Evolutionary conservation across 2,113 vertebrate genomes (phyloP), one percentile per base, ranked within the genome.

Genomic region (Tricholaema leucomelas): DNA sequence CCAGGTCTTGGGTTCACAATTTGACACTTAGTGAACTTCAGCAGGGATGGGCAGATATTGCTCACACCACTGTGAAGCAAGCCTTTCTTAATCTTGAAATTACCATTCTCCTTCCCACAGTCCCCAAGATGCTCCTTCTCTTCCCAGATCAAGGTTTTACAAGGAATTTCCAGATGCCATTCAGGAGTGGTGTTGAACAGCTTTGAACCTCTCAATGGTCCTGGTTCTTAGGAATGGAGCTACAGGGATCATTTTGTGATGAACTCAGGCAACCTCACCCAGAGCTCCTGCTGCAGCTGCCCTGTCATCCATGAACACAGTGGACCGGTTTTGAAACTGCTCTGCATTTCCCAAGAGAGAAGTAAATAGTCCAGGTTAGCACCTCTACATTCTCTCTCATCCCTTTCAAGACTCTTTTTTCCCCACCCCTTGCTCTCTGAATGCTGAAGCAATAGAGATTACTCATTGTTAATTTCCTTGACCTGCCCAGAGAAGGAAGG

Each of bases 401-500:
- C n/a, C 30, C 30, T 85, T 91, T 88, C 52, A 74, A 85, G n/a
- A n/a, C n/a, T n/a, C n/a, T 20, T 19, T 23, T 10, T 38, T 76
- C 71, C 48, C 66, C 46, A 7, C 14, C 28, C 31, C 74, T 85
- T 64, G 70, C 54, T 79, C 28, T 91, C 66, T 10, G 2, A 92
- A 82, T 44, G 40, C 74, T 7, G 1, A 94, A 81, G 63, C 12
- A 75, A 87, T 82, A 10, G 5, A 66, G 9, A 78, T 61, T 90
- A 80, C 71, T 89, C 78, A 90, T 71, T 25, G 5, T 87, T 85
- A 74, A 79, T 93, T 93, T 91, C 60, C 72, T 82, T 86, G 85
- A 76, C 85, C 77, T 40, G 80, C 61, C 76, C 4, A 6, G 81
- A 86, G 54, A 69, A 79, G 94, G 90, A 6, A 79, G 94, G 90